Base-by-base conservation (phyloP, 2,888 invertebrate genomes). In the Drosophila subsilvestris region DNA sequence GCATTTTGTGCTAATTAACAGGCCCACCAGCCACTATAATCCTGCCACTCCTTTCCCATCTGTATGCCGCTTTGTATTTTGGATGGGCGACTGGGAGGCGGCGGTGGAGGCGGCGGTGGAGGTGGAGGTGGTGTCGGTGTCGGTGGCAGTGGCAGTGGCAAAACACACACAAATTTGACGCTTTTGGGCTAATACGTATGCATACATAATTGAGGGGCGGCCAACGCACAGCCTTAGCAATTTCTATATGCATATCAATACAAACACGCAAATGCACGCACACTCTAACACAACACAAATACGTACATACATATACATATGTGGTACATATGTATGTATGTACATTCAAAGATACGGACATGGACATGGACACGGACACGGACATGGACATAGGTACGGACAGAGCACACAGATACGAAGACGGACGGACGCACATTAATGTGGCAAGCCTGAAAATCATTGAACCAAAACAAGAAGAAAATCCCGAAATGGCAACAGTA, bases 1-100 rank as follows among this genome's bases (percentile, higher is more conserved):
- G 57, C 71, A 71, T 62, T 62, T 72, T 54, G 65, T 53, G 60
- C 82, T 83, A 86, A 83, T 83, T 83, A 83, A 86, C 87, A 81
- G 83, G 60, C 72, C 77, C 77, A 37, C 22, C 22, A 37, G 37
- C 17, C 57, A 57, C 47, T 45, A 45, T 57, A 32, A 25, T 27
- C 45, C 37, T 47, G 32, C 45, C 37, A 57, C 37, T n/a, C 25
- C 18, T 45, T 55, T 48, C 22, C 44, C 70, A 18, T 51, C 14
- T n/a, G 43, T 22, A 9, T 32, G 32, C 12, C 32, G 12, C 12
- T 12, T 5, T 32, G 12, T 12, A 32, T 12, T 32, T 32, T 12
- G 12, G 32, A 32, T 32, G 32, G 29, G 27, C 0, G 3, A 22
- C 22, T 22, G 22, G 22, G 22, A 22, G 3, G 5, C 5, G 22